phyloP scores from a whole-genome alignment of 2,888 invertebrate species.

The Eristalis tenax region DNA sequence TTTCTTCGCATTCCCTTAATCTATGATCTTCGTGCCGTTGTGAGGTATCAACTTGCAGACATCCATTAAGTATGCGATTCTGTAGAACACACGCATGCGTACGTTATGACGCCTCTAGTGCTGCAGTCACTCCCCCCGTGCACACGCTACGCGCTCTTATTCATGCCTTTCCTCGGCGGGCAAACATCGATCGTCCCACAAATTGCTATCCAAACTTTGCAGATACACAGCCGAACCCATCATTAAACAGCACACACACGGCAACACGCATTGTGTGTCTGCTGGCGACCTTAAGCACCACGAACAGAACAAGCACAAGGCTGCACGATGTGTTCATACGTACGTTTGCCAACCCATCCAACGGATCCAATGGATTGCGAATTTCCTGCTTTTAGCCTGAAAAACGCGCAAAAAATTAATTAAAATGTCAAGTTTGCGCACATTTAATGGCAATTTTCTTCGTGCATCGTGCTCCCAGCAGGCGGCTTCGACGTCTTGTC shows the following conservation, averaged over 20 bases:
- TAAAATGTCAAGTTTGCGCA: constrained; percentile 54
- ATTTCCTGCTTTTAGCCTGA: constrained; percentile 31
- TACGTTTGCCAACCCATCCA: neutral
- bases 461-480: constrained; percentile 19
- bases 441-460: constrained; percentile 29
- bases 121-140: neutral
- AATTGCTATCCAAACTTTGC: neutral
- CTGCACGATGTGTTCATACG: neutral
- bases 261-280: too few relatives aligned
- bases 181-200: neutral
- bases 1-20: too few relatives aligned
- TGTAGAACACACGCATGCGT: neutral
- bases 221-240: neutral
- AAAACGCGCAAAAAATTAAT: constrained; percentile 36
- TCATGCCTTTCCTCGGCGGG: neutral
- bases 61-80: neutral
- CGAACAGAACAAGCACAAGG: constrained; percentile 37
- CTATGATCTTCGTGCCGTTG: neutral
- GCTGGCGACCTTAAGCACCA: constrained; percentile 12
- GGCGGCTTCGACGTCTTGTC: constrained; percentile 7
- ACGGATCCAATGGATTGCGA: constrained; percentile 34
- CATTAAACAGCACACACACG: neutral
- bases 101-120: neutral
- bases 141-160: neutral
- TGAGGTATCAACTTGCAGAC: neutral